These are phyloP conservation scores for Capromys pilorides DNA, from an alignment of 2,797 vertebrate genomes.

Conservation along the genomic window DNA sequence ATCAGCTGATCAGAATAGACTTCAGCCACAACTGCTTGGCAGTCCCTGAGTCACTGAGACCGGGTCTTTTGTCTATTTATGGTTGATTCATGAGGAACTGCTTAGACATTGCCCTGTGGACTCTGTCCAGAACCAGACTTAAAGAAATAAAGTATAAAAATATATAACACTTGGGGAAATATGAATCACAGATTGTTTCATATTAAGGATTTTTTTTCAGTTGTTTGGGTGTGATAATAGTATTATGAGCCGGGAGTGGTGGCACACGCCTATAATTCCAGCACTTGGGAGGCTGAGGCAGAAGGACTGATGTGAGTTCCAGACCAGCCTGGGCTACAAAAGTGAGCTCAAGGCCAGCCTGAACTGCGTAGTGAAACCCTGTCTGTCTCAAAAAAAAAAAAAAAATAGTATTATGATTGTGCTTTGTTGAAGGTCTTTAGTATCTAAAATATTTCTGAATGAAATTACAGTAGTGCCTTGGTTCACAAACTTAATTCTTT, in stretches of 20 bases:
- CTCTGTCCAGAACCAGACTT: not conserved
- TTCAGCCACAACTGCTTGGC: not conserved
- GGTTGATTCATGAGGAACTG: not conserved
- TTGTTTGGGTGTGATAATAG: not conserved
- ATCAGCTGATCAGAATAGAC: not conserved
- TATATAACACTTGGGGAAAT: not conserved
- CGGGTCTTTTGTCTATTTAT: not conserved
- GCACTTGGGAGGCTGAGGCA: too few relatives aligned
- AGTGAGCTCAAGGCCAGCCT: too few relatives aligned
- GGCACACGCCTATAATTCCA: too few relatives aligned
- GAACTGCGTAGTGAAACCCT: too few relatives aligned
- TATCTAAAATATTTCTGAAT: not conserved
- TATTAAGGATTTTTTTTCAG: not conserved
- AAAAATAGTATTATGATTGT: not conserved
- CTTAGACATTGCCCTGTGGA: not conserved
- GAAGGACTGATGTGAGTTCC: too few relatives aligned
- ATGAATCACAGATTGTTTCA: not conserved
- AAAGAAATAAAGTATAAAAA: not conserved
- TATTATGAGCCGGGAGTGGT: not conserved
- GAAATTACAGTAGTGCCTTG: not conserved
- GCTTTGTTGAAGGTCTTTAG: not conserved
- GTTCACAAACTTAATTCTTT: not conserved
- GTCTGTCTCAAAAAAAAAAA: too few relatives aligned
- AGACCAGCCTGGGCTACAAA: too few relatives aligned
- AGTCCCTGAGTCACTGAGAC: not conserved